Evolutionary conservation across 2,113 vertebrate species (phyloP).

Genomic region (Semnornis frantzii): DNA sequence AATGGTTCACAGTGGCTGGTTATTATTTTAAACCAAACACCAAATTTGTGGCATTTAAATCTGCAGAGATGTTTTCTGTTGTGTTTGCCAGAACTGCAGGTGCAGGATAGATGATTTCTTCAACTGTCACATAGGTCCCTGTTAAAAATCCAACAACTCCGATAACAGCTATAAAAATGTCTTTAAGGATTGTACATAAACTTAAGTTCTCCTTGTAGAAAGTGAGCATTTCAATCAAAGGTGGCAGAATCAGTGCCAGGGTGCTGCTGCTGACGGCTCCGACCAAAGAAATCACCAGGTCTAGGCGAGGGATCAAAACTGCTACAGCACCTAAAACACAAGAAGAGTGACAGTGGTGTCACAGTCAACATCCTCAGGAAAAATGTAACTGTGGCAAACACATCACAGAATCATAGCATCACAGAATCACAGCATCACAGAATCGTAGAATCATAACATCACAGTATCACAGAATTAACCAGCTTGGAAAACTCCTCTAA

Average conservation of each 20-base stretch:
- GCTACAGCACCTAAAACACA: constrained; percentile 78
- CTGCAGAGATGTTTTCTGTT: constrained; percentile 14
- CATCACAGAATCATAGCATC: background rate
- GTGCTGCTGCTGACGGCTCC: constrained; percentile 89
- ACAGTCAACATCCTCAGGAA: background rate
- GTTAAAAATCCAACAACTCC: constrained; percentile 86
- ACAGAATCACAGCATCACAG: no score
- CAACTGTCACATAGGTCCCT: constrained; percentile 85
- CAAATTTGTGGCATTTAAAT: constrained; percentile 62
- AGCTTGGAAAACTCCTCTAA: no score
- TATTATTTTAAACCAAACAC: constrained; percentile 54
- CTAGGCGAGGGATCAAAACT: constrained; percentile 83
- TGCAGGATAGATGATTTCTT: constrained; percentile 83
- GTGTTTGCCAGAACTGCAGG: background rate
- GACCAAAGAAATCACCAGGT: constrained; percentile 87
- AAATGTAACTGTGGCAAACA: background rate
- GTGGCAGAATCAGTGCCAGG: constrained; percentile 85
- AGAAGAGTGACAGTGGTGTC: background rate
- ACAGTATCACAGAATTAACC: background rate
- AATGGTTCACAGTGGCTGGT: background rate
- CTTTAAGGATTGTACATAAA: constrained; percentile 80
- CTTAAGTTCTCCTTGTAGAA: constrained; percentile 78
- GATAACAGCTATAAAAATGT: constrained; percentile 79
- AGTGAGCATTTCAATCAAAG: constrained; percentile 86
- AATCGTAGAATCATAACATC: no score